phyloP scores from a whole-genome alignment of 2,888 invertebrate genomes.

The Dicranocentrus wangi region DNA sequence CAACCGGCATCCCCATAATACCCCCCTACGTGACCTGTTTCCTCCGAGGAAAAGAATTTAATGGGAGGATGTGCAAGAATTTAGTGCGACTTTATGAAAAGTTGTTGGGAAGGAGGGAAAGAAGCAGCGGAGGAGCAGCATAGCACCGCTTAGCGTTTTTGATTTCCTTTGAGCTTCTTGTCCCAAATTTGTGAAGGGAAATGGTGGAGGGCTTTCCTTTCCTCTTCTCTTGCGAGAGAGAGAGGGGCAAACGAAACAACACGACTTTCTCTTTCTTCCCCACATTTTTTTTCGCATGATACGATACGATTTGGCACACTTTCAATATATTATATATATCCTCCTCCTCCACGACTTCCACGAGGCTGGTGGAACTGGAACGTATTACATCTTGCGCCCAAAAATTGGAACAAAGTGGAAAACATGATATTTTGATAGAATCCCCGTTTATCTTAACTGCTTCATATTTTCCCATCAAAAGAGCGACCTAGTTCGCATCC shows the following conservation, averaged over 20 bases:
- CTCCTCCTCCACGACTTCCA: background rate
- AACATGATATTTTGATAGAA: conserved; percentile 26
- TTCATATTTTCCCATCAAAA: no score
- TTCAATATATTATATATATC: conserved; percentile 54
- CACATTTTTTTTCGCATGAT: conserved; percentile 17
- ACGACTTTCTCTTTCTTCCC: no score
- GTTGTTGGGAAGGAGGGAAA: background rate
- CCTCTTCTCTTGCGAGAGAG: no score
- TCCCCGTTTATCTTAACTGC: conserved; percentile 42
- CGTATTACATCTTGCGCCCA: no score
- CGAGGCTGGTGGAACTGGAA: background rate
- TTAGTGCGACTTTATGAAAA: no score
- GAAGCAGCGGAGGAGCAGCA: background rate
- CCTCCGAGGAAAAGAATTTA: background rate
- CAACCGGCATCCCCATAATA: conserved; percentile 33
- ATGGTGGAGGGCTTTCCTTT: conserved; percentile 31
- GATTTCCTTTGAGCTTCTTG: conserved; percentile 42
- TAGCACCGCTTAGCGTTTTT: conserved; percentile 32
- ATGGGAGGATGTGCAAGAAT: background rate
- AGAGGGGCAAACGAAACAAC: no score
- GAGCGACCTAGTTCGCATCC: no score
- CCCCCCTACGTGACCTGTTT: background rate
- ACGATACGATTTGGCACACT: conserved; percentile 57
- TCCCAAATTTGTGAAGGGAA: background rate
- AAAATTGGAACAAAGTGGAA: no score